Conservation (phyloP, 2,888 invertebrate genomes). For the Eudasyphora cyanicolor region DNA sequence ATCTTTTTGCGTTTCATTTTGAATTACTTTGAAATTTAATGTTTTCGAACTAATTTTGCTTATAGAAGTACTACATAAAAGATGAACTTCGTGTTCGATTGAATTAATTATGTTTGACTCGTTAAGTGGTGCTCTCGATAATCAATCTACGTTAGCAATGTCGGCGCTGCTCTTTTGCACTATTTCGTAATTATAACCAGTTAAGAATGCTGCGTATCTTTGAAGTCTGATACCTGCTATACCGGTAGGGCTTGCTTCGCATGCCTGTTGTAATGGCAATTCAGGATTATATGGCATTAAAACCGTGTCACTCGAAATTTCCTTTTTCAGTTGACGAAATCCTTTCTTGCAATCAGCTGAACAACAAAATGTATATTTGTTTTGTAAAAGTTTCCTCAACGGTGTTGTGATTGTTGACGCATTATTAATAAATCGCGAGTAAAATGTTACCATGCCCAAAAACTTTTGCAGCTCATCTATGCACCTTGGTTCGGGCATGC, state of each 20-base stretch:
- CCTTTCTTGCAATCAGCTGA: conserved; percentile 42
- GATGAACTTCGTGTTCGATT: conserved; percentile 41
- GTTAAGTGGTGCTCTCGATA: conserved; percentile 55
- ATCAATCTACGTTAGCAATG: conserved; percentile 51
- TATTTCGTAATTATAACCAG: conserved; percentile 54
- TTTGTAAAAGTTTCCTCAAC: conserved; percentile 31
- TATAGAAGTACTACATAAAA: conserved; percentile 7
- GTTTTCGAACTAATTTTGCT: conserved; percentile 26
- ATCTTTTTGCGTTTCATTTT: conserved; percentile 48
- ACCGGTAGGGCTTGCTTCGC: conserved; percentile 54
- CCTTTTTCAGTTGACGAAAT: conserved; percentile 42
- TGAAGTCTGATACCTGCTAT: conserved; percentile 54
- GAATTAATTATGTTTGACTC: not conserved
- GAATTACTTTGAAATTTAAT: conserved; percentile 46
- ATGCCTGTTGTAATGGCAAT: conserved; percentile 36
- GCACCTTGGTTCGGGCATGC: conserved; percentile 32
- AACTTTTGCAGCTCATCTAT: conserved; percentile 35
- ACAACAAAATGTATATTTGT: conserved; percentile 43
- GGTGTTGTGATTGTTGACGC: conserved; percentile 52
- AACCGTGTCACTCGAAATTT: conserved; percentile 42
- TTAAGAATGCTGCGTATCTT: conserved; percentile 54
- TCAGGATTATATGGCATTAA: conserved; percentile 57
- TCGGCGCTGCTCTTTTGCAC: conserved; percentile 41
- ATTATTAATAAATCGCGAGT: conserved; percentile 55
- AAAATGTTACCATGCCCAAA: conserved; percentile 58